phyloP scores from a whole-genome alignment of 2,797 vertebrate genomes.

The Chloroceryle amazona region DNA sequence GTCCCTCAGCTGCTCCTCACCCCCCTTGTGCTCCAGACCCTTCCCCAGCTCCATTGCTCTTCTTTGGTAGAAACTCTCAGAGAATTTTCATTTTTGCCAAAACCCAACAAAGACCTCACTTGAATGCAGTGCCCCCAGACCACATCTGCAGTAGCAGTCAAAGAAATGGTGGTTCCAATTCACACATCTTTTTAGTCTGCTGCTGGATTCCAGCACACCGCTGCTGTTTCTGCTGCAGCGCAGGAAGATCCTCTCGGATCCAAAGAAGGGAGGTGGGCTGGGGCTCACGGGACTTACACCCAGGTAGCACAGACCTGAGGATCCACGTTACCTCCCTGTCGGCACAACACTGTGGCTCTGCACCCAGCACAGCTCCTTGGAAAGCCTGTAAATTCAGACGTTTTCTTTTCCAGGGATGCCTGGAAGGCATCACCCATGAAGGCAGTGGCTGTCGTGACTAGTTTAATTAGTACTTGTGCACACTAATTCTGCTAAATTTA shows the following conservation, averaged over 20 bases:
- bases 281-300: rapidly evolving
- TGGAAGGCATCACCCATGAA: background rate
- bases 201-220: background rate
- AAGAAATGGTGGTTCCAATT: background rate
- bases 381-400: background rate
- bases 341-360: background rate
- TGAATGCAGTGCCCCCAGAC: background rate
- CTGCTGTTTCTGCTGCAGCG: background rate
- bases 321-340: rapidly evolving
- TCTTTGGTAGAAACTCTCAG: background rate
- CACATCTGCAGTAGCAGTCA: background rate
- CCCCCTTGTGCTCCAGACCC: background rate
- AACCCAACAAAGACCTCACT: background rate
- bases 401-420: background rate
- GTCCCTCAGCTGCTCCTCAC: background rate
- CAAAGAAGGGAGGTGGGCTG: background rate
- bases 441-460: background rate
- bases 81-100: background rate
- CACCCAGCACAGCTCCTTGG: background rate
- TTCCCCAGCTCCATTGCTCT: background rate
- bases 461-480: constrained; percentile 14
- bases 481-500: constrained; percentile 40
- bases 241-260: background rate
- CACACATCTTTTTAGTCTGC: background rate
- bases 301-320: background rate